These are phyloP conservation scores for Mythimna impura DNA, from an alignment of 2,888 invertebrate species.

Conservation along the genomic window DNA sequence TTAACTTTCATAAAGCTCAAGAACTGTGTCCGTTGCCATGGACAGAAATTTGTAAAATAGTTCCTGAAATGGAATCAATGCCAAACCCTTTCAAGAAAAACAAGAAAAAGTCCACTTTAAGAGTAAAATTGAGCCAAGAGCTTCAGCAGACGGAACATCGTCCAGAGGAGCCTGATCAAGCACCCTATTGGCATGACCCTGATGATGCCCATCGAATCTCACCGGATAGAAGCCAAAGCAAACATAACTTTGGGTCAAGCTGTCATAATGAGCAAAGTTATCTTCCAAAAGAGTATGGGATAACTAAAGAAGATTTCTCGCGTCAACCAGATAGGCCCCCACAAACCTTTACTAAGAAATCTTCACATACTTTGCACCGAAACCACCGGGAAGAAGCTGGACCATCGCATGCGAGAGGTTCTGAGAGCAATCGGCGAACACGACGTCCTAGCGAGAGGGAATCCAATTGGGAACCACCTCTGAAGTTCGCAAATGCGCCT, in stretches of 20 bases:
- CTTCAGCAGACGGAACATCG: not conserved
- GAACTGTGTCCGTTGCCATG: conserved; percentile 17
- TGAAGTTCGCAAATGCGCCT: not conserved
- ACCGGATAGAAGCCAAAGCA: not conserved
- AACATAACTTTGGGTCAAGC: not conserved
- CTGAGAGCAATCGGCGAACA: not conserved
- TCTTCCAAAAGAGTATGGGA: conserved; percentile 1
- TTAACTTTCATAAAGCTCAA: conserved; percentile 25
- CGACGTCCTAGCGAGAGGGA: not conserved
- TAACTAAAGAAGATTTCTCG: not conserved
- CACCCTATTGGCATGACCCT: not conserved
- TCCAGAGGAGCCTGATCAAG: not conserved
- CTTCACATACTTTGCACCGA: not conserved
- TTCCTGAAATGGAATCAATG: conserved; percentile 4
- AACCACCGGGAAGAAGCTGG: conserved; percentile 3
- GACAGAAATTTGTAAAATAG: conserved; percentile 17
- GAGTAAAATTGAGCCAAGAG: not conserved
- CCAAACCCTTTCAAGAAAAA: not conserved
- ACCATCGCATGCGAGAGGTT: not conserved
- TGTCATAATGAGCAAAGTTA: not conserved
- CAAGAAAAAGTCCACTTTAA: not conserved
- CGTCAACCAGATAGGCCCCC: conserved; percentile 1
- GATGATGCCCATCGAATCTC: not conserved
- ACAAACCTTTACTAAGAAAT: conserved; percentile 3
- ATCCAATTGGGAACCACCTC: conserved; percentile 11